Conservation (phyloP, 2,797 vertebrate genomes). For the Argyrosomus regius region DNA sequence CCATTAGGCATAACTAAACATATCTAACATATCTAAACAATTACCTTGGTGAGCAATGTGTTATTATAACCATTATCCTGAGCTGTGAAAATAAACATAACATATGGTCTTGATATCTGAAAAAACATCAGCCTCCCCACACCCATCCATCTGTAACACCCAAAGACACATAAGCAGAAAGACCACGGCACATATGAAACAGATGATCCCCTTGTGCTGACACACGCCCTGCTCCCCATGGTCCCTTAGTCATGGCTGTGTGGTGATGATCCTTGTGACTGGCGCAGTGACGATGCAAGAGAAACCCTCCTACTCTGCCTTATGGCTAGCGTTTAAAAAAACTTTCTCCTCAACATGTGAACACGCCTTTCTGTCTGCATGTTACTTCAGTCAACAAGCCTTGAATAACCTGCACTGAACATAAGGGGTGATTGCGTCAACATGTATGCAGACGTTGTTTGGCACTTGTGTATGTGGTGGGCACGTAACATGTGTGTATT, state of each 20-base stretch:
- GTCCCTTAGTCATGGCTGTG: constrained; percentile 21
- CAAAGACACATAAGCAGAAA: constrained; percentile 8
- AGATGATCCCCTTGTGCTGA: constrained; percentile 29
- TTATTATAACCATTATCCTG: neutral
- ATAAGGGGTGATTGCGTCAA: constrained; percentile 41
- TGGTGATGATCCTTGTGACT: constrained; percentile 36
- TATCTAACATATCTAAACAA: neutral
- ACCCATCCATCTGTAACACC: constrained; percentile 18
- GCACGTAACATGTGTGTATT: neutral
- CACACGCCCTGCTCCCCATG: constrained; percentile 29
- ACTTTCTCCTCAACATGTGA: constrained; percentile 7
- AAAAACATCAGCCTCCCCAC: constrained; percentile 6
- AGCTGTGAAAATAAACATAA: neutral
- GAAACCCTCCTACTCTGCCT: constrained; percentile 59
- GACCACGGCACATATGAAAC: constrained; percentile 20
- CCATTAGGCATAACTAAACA: neutral
- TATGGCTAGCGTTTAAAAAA: constrained; percentile 36
- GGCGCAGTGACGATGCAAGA: neutral
- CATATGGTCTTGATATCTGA: constrained; percentile 10
- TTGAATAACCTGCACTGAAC: constrained; percentile 11
- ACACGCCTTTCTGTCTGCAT: neutral
- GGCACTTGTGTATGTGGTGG: neutral
- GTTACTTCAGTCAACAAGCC: neutral
- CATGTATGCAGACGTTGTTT: neutral
- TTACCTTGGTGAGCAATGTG: neutral